phyloP scores from a whole-genome alignment of 2,113 vertebrate species.

The Lagenorhynchus albirostris region DNA sequence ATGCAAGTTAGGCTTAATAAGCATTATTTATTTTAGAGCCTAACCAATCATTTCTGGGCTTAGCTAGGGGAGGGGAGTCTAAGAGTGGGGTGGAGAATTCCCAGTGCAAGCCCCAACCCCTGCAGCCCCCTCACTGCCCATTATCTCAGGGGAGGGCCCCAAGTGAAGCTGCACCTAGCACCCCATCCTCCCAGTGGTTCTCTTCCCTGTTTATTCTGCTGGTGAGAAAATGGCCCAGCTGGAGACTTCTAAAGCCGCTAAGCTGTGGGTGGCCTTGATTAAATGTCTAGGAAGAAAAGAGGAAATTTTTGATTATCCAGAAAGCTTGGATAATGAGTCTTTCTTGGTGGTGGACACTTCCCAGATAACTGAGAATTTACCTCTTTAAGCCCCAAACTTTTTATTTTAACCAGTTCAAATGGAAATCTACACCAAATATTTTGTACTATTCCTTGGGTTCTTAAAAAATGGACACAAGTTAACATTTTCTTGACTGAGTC shows the following conservation, averaged over 20 bases:
- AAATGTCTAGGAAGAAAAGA: constrained; percentile 37
- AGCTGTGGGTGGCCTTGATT: constrained; percentile 66
- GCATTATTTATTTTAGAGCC: constrained; percentile 48
- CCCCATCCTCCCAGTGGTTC: neutral
- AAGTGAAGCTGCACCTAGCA: neutral
- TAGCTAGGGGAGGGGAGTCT: neutral
- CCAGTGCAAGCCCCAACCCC: too few species aligned
- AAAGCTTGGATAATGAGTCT: constrained; percentile 16
- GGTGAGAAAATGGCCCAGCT: constrained; percentile 9
- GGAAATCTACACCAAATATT: constrained; percentile 21
- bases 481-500: neutral
- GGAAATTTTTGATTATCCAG: constrained; percentile 39
- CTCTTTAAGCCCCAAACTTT: constrained; percentile 1
- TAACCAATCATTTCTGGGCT: constrained; percentile 17
- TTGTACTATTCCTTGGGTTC: neutral
- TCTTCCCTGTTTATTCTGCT: constrained; percentile 50
- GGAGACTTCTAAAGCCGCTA: constrained; percentile 37
- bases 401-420: constrained; percentile 52
- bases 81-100: neutral
- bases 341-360: constrained; percentile 41
- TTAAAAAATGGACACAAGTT: constrained; percentile 44
- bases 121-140: neutral
- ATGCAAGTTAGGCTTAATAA: constrained; percentile 55
- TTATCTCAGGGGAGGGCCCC: neutral
- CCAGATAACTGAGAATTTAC: constrained; percentile 24